Conservation (phyloP, 2,113 vertebrate genomes). For the Vulpes lagopus region DNA sequence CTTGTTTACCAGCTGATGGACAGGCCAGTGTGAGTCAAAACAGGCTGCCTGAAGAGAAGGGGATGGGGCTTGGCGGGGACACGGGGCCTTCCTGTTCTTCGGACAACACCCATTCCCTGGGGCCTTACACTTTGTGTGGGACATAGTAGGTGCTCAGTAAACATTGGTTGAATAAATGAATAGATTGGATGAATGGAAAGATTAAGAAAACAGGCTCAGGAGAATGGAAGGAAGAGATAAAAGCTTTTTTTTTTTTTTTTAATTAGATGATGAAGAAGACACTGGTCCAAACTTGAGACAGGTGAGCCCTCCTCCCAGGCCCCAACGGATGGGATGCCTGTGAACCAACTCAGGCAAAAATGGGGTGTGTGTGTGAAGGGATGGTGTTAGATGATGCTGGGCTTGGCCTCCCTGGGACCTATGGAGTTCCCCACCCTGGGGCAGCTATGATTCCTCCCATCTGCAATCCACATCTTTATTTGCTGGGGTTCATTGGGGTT, state of each 20-base stretch:
- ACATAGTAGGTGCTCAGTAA: not conserved
- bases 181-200: not conserved
- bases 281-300: not conserved
- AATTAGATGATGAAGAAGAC: not conserved
- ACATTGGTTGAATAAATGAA: not conserved
- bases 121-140: no score
- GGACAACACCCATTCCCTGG: not conserved
- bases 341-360: not conserved
- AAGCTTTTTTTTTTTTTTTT: not conserved
- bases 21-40: not conserved
- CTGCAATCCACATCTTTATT: slow-evolving; percentile 68
- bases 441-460: not conserved
- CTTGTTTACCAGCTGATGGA: not conserved
- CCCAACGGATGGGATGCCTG: not conserved
- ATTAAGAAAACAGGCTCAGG: not conserved
- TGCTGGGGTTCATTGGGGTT: slow-evolving; percentile 58
- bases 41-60: not conserved
- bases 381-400: not conserved
- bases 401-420: not conserved
- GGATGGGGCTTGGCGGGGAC: not conserved
- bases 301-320: not conserved
- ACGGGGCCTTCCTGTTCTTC: not conserved
- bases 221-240: not conserved
- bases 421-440: slow-evolving; percentile 24
- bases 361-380: not conserved